Evolutionary conservation across 2,113 vertebrate species (phyloP).

Genomic region (Oxyura jamaicensis): DNA sequence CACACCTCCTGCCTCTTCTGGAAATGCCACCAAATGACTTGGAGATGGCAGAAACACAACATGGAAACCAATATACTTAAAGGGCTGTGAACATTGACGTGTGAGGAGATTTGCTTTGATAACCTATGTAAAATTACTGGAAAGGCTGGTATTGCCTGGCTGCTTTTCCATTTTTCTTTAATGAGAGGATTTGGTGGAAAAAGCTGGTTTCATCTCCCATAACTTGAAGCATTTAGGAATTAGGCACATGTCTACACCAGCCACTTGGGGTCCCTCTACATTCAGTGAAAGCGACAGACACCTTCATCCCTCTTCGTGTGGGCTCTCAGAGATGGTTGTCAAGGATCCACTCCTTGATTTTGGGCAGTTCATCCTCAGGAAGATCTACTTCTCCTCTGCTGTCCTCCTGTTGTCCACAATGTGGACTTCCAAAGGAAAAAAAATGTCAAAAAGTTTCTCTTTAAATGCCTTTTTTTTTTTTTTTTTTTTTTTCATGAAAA

Average conservation of each 20-base stretch:
- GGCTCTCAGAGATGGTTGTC: neutral
- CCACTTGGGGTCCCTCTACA: conserved; percentile 63
- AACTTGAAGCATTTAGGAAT: neutral
- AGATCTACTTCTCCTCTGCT: neutral
- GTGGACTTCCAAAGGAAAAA: neutral
- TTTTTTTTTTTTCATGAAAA: neutral
- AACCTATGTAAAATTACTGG: neutral
- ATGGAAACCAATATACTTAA: neutral
- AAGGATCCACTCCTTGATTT: neutral
- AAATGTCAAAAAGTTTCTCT: neutral
- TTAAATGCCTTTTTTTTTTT: neutral
- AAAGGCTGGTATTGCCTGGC: neutral
- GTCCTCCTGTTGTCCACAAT: neutral
- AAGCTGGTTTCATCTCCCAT: neutral
- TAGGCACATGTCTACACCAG: conserved; percentile 10
- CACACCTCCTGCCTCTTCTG: neutral
- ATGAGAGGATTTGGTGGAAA: neutral
- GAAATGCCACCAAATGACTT: neutral
- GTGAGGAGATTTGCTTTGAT: neutral
- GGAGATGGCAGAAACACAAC: neutral
- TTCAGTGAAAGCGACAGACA: conserved; percentile 34
- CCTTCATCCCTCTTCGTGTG: neutral
- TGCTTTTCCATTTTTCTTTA: neutral
- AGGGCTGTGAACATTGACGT: neutral
- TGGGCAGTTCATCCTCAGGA: neutral